Percentiles rank a stretch among this genome's conserved stretches.
Conservation (phyloP, 2,113 vertebrate species). For the Vulpes ferrilata region DNA sequence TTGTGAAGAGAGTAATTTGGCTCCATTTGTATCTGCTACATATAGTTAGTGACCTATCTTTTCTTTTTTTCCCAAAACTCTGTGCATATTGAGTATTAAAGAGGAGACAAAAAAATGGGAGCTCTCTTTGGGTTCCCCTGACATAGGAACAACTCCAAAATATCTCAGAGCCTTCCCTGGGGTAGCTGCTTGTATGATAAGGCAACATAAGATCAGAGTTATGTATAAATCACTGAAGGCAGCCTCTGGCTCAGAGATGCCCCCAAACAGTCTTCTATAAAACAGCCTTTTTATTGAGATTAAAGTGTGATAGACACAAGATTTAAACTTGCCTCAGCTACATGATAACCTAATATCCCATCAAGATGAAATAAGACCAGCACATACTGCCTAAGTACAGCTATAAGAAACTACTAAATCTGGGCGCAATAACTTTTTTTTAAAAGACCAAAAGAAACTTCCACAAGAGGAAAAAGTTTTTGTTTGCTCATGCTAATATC, state of each 20-base stretch:
- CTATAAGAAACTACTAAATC: slow-evolving; percentile 39
- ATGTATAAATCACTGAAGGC: not conserved
- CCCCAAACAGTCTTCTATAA: slow-evolving; percentile 12
- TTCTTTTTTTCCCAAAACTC: not conserved
- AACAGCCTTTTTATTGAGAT: not conserved
- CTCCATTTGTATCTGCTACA: not conserved
- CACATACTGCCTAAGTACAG: not conserved
- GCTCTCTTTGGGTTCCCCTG: not conserved
- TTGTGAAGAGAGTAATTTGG: slow-evolving; percentile 8
- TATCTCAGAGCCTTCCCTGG: not conserved
- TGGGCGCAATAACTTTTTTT: slow-evolving; percentile 5
- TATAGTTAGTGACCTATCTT: not conserved
- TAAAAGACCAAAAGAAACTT: not conserved
- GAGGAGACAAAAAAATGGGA: not conserved
- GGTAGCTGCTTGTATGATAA: not conserved
- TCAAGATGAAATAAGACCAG: not conserved
- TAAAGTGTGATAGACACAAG: not conserved
- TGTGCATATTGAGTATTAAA: not conserved
- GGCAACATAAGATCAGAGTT: not conserved
- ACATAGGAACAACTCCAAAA: not conserved
- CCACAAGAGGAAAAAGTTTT: not conserved
- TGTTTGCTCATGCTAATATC: not conserved
- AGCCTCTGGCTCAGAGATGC: not conserved
- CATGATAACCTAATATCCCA: not conserved
- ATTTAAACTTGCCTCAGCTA: slow-evolving; percentile 4